phyloP scores from a whole-genome alignment of 1,140 invertebrate genomes.

The Ips typographus region DNA sequence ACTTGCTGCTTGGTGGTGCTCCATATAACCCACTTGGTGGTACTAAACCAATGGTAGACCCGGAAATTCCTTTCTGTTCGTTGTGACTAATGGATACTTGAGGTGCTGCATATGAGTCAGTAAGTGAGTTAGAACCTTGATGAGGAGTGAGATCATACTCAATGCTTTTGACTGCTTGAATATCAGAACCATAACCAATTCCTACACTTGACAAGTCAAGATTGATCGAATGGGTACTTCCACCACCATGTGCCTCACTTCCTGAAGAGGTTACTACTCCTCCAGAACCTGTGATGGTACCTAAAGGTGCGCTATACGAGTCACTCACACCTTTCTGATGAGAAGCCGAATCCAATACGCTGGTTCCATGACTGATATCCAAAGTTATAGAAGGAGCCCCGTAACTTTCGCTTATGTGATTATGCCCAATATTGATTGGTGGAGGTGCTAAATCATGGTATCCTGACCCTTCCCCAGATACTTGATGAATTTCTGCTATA shows the following conservation, averaged over 20 bases:
- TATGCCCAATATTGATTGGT: conserved; percentile 41
- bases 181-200: conserved; percentile 44
- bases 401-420: conserved; percentile 24
- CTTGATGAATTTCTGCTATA: conserved; percentile 49
- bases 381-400: conserved; percentile 29
- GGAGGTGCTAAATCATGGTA: conserved; percentile 54
- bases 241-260: conserved; percentile 38
- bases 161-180: conserved; percentile 54
- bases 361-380: conserved; percentile 17
- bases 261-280: conserved; percentile 46
- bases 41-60: conserved; percentile 55
- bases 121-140: conserved; percentile 30
- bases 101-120: conserved; percentile 56
- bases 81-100: conserved; percentile 38
- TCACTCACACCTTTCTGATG: conserved; percentile 45
- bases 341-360: conserved; percentile 20
- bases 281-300: conserved; percentile 50
- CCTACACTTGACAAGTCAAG: conserved; percentile 40
- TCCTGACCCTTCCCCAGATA: conserved; percentile 45
- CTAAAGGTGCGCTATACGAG: conserved; percentile 51
- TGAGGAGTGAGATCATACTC: conserved; percentile 54
- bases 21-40: conserved; percentile 60
- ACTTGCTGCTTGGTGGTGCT: conserved; percentile 56
- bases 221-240: conserved; percentile 16
- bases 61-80: conserved; percentile 12